Base-by-base conservation (phyloP, 2,797 vertebrate genomes). In the Lutjanus campechanus region DNA sequence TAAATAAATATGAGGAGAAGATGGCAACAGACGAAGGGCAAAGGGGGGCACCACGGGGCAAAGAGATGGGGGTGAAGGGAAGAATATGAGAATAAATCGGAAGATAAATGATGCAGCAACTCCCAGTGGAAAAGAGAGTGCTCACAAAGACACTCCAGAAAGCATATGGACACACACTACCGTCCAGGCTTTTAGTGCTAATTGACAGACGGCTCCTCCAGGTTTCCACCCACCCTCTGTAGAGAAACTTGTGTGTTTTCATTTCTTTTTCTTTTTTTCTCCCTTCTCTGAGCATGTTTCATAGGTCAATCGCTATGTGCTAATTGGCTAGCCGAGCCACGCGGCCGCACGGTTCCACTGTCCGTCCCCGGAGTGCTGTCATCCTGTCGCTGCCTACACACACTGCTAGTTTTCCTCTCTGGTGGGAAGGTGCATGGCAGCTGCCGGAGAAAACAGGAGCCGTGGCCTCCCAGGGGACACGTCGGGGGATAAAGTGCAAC, bases 251-350 rank as follows among this genome's bases (percentile, higher is more conserved):
- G 13, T 53, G 53, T 36, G 29, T 36, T 36, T 36, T 50, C 64
- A 58, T 46, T n/a, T 10, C 36, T 43, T 22, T 8, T 50, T 51
- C 5, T 29, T 10, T 16, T 40, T 10, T 17, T 40, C 53, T 36
- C n/a, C 55, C 12, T n/a, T 61, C 49, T 54, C 54, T 13, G 43
- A 75, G 53, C 66, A 56, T 41, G 66, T 86, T 71, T 87, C 86
- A 81, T 78, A 87, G 92, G 91, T 86, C 87, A 77, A 79, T 88
- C 70, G 73, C 85, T 79, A 82, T 77, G 89, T 88, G 91, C 91
- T 95, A 96, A 96, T 95, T 95, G 93, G 92, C 88, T 86, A 77
- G 90, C 79, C 13, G 63, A 87, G 87, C 75, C 83, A 44, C 73
- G n/a, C 22, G 89, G 82, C 88, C 88, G 74, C 84, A n/a, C n/a